These are phyloP conservation scores for Plumapathes pennacea DNA, from an alignment of 92 coral and sea anemone genomes.

Conservation along the genomic window DNA sequence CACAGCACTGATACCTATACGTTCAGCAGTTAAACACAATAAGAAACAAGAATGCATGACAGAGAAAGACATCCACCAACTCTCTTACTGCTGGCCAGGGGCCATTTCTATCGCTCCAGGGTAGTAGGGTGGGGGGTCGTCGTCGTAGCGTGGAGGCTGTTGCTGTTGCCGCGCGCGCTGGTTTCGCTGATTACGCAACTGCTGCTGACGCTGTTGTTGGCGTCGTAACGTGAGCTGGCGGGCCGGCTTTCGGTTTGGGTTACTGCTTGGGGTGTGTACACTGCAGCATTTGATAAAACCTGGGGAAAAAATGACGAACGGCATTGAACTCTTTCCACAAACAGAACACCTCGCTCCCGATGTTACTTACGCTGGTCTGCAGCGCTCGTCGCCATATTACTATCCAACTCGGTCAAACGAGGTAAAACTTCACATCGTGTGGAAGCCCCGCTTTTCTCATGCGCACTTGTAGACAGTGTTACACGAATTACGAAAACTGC, in stretches of 20 bases:
- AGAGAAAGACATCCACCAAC: neutral
- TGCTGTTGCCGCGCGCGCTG: conserved; percentile 3
- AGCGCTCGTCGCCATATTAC: no score
- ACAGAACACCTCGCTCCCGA: no score
- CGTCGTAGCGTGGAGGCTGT: conserved; percentile 4
- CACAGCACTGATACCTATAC: neutral
- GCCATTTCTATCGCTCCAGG: conserved; percentile 24
- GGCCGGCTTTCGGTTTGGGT: conserved; percentile 89
- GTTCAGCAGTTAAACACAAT: neutral
- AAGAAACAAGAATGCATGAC: neutral
- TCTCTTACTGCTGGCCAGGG: neutral
- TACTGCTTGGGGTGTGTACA: conserved; percentile 98
- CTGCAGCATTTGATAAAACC: conserved; percentile 92
- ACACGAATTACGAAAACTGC: no score
- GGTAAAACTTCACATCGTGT: no score
- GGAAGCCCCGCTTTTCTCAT: no score
- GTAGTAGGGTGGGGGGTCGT: conserved; percentile 63
- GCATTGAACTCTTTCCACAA: no score
- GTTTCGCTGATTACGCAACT: conserved; percentile 8
- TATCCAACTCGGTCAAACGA: no score
- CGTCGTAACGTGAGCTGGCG: conserved; percentile 93
- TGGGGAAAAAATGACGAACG: no score
- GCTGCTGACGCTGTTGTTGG: conserved; percentile 29
- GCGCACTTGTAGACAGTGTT: no score
- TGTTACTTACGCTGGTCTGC: no score